phyloP scores from a whole-genome alignment of 2,113 vertebrate genomes.

The Ceratotherium simum region DNA sequence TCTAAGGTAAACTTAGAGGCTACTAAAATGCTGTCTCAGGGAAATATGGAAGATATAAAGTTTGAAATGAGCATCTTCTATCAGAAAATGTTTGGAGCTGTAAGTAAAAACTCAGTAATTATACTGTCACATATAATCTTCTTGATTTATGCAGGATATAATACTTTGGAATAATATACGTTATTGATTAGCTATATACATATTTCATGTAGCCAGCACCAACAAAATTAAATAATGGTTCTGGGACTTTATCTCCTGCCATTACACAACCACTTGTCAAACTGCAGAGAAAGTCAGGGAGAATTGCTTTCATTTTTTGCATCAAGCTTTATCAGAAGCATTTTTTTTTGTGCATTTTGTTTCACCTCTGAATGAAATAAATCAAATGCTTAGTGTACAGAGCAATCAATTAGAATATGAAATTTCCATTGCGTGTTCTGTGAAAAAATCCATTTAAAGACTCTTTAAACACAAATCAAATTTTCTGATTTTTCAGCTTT shows the following conservation, averaged over 20 bases:
- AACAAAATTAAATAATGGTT: background rate
- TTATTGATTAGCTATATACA: background rate
- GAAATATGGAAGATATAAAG: background rate
- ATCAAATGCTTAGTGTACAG: background rate
- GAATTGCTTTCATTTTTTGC: background rate
- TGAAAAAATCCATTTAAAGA: background rate
- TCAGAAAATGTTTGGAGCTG: background rate
- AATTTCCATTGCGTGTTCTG: background rate
- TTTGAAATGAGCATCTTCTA: conserved; percentile 8
- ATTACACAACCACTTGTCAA: background rate
- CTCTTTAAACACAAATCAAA: background rate
- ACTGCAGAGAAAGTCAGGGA: background rate
- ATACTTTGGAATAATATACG: background rate
- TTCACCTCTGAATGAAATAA: background rate
- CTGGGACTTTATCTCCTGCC: background rate
- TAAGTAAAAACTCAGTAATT: conserved; percentile 11
- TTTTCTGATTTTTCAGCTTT: conserved; percentile 80
- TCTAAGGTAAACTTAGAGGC: background rate
- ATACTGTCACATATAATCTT: background rate
- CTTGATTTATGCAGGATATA: background rate
- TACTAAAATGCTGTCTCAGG: background rate
- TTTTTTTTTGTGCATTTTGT: background rate
- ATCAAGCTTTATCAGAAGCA: background rate
- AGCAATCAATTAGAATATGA: background rate
- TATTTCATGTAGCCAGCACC: background rate